Conservation (phyloP, 2,113 vertebrate species). For the Thalassarche chlororhynchos region DNA sequence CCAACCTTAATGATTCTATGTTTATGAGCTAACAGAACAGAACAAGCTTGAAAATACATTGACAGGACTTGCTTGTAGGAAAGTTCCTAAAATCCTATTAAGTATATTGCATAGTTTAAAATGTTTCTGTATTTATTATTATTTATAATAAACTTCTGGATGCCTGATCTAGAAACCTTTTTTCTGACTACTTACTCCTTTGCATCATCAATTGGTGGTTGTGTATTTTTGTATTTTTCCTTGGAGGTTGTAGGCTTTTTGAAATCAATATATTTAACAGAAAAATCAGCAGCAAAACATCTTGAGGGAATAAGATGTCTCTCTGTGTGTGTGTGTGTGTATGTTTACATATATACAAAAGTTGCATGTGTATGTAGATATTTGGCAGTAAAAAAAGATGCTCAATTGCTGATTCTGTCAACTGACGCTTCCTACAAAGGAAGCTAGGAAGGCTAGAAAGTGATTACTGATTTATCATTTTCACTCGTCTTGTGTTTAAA, state of each 20-base stretch:
- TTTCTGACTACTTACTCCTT: not conserved
- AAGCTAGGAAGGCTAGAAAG: not conserved
- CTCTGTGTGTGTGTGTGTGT: not conserved
- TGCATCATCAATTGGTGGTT: not conserved
- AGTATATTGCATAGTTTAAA: not conserved
- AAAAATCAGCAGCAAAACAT: not conserved
- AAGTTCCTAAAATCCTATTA: not conserved
- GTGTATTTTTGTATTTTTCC: not conserved
- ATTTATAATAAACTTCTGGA: not conserved
- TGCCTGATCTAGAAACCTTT: not conserved
- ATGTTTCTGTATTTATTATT: not conserved
- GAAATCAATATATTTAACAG: not conserved
- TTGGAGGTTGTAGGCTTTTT: not conserved
- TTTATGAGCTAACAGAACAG: not conserved
- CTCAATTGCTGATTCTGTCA: not conserved
- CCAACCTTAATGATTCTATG: too few relatives aligned
- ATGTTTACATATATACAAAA: not conserved
- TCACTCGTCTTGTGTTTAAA: not conserved
- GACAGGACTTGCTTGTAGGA: not conserved
- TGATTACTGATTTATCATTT: rapidly evolving
- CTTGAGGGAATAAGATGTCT: not conserved
- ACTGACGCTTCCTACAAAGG: not conserved
- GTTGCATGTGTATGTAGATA: not conserved
- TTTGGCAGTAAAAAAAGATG: not conserved
- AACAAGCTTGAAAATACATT: not conserved